A percentile compares a stretch with the other conserved stretches of the same genome.
Conservation (phyloP, 2,888 invertebrate species). For the Caenorhabditis angaria region DNA sequence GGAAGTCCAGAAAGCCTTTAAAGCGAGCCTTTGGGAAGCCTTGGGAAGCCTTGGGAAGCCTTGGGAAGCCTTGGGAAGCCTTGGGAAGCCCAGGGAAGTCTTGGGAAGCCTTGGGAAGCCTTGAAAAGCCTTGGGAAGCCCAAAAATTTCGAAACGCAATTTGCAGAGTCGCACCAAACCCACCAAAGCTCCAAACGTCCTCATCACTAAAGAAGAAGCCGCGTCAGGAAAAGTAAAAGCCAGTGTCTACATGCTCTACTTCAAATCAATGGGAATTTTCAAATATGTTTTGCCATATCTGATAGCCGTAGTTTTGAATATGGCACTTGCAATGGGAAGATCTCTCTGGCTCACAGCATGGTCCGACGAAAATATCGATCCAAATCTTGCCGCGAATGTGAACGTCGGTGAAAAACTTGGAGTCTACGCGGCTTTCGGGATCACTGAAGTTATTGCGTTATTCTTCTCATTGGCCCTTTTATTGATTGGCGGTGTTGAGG, state of each 20-base stretch:
- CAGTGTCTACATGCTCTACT: conserved; percentile 62
- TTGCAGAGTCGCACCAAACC: too few relatives aligned
- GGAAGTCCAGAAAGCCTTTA: too few relatives aligned
- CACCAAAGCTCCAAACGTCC: too few relatives aligned
- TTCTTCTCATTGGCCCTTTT: conserved; percentile 61
- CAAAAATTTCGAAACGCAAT: too few relatives aligned
- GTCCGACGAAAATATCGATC: conserved; percentile 65
- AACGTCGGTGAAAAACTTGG: conserved; percentile 56
- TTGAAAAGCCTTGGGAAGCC: too few relatives aligned
- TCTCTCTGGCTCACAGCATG: conserved; percentile 70
- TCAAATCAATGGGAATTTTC: conserved; percentile 65
- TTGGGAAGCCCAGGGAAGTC: too few relatives aligned
- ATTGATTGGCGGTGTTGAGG: conserved; percentile 64
- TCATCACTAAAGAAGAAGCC: conserved; percentile 65
- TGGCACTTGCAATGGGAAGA: conserved; percentile 59
- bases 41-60: too few relatives aligned
- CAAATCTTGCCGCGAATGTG: conserved; percentile 37
- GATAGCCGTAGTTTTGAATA: conserved; percentile 35
- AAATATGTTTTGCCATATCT: conserved; percentile 55
- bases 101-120: too few relatives aligned
- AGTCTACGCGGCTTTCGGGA: conserved; percentile 65
- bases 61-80: too few relatives aligned
- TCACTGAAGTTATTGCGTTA: conserved; percentile 57
- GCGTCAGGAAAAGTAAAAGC: conserved; percentile 68
- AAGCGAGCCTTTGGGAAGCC: too few relatives aligned